Conservation (phyloP, 2,888 invertebrate species). For the Machimus rusticus region DNA sequence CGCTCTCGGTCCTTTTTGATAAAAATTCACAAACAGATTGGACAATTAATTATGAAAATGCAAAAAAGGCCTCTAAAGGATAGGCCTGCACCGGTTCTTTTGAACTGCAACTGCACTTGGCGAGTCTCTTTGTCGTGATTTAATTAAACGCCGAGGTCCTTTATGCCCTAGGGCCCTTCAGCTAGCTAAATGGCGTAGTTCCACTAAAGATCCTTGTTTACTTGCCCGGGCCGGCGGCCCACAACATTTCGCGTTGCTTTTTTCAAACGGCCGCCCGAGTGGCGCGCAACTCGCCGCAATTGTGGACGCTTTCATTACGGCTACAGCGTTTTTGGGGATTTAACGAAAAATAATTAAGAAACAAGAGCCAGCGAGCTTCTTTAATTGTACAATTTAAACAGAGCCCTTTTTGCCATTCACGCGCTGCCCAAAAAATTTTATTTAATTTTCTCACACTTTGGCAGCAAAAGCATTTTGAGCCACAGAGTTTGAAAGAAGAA, state of each 20-base stretch:
- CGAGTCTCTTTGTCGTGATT: conserved; percentile 29
- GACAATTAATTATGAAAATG: conserved; percentile 36
- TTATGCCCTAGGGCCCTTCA: conserved; percentile 19
- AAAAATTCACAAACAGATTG: conserved; percentile 31
- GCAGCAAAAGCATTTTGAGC: too few species aligned
- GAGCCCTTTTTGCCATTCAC: neutral
- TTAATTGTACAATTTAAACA: neutral
- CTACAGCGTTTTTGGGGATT: neutral
- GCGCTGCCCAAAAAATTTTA: neutral
- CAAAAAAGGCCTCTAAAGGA: conserved; percentile 8
- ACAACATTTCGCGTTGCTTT: neutral
- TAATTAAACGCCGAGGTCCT: conserved; percentile 28
- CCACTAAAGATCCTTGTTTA: neutral
- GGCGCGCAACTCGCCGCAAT: neutral
- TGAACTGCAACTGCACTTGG: conserved; percentile 29
- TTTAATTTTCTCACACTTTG: neutral
- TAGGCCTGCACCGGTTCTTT: conserved; percentile 25
- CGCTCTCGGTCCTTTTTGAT: conserved; percentile 16
- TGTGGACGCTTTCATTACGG: neutral
- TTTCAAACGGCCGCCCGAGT: neutral
- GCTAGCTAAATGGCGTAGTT: conserved; percentile 2
- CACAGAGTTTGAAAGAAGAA: too few species aligned
- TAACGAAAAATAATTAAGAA: neutral
- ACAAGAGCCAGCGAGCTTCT: neutral
- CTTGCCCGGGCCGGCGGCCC: neutral